These are phyloP conservation scores for Paragorgia papillata DNA, from an alignment of 92 coral and sea anemone genomes.

Conservation along the genomic window DNA sequence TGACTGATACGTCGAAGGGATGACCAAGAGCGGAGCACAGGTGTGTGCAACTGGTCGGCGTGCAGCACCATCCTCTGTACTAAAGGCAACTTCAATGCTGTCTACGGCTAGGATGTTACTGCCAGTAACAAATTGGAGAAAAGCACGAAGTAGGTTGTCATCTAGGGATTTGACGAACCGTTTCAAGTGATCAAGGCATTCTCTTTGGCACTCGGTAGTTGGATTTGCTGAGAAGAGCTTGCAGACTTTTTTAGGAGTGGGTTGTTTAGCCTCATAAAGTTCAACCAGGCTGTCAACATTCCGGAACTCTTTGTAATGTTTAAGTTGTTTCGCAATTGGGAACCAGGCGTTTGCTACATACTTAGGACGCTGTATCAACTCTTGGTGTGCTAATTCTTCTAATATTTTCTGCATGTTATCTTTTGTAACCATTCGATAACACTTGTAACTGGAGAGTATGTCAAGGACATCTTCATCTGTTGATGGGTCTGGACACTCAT, in stretches of 20 bases:
- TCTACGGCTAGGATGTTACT: constrained; percentile 11
- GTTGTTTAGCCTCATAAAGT: constrained; percentile 40
- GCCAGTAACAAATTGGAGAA: constrained; percentile 41
- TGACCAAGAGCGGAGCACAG: background rate
- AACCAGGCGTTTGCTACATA: constrained; percentile 58
- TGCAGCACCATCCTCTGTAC: constrained; percentile 12
- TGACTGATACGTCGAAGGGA: background rate
- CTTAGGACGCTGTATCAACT: constrained; percentile 53
- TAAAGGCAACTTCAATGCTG: constrained; percentile 26
- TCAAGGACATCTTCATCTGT: constrained; percentile 53
- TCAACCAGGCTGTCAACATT: constrained; percentile 32
- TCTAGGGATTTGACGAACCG: constrained; percentile 48
- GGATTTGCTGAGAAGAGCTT: constrained; percentile 39
- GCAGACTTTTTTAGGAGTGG: constrained; percentile 45
- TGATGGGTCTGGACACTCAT: constrained; percentile 49
- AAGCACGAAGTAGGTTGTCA: too few relatives aligned
- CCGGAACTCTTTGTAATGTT: constrained; percentile 30
- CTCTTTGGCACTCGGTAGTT: constrained; percentile 32
- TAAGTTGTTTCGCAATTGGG: constrained; percentile 36
- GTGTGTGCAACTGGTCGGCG: constrained; percentile 43
- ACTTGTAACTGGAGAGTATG: constrained; percentile 44
- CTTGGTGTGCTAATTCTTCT: constrained; percentile 56
- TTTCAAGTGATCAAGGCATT: constrained; percentile 42
- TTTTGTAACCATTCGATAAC: constrained; percentile 48
- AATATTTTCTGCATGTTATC: constrained; percentile 41